phyloP scores from a whole-genome alignment of 2,113 vertebrate species.

The Prinia subflava region DNA sequence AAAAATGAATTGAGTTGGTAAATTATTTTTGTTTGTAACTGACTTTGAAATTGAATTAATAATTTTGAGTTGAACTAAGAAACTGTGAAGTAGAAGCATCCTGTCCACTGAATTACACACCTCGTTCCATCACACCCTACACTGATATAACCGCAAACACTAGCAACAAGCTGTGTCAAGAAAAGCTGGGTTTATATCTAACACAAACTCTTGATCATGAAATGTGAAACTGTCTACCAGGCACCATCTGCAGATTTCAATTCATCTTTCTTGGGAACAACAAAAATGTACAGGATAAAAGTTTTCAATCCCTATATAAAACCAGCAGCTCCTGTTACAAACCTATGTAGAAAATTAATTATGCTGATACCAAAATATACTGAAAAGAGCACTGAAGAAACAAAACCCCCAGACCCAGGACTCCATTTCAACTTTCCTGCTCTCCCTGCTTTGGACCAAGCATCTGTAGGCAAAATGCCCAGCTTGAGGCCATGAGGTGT shows the following conservation, averaged over 20 bases:
- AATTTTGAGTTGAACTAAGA: neutral
- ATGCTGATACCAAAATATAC: neutral
- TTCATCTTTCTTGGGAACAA: neutral
- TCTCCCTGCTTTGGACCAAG: neutral
- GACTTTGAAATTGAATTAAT: neutral
- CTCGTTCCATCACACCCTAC: neutral
- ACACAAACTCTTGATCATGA: neutral
- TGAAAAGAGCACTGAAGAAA: neutral
- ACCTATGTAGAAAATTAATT: neutral
- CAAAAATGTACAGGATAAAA: neutral
- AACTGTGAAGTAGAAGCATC: neutral
- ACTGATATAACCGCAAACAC: accelerated
- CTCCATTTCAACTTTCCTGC: neutral
- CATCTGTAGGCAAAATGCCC: neutral
- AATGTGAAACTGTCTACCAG: neutral
- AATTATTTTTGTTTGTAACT: neutral
- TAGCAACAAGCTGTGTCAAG: neutral
- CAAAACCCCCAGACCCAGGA: neutral
- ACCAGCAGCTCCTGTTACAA: neutral
- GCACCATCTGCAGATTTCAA: neutral
- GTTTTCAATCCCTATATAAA: neutral
- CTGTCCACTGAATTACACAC: neutral
- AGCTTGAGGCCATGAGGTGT: neutral
- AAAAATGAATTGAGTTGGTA: neutral
- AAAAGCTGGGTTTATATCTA: neutral